Evolutionary conservation across 2,797 vertebrate genomes (phyloP).

Genomic region (Typhlichthys subterraneus): DNA sequence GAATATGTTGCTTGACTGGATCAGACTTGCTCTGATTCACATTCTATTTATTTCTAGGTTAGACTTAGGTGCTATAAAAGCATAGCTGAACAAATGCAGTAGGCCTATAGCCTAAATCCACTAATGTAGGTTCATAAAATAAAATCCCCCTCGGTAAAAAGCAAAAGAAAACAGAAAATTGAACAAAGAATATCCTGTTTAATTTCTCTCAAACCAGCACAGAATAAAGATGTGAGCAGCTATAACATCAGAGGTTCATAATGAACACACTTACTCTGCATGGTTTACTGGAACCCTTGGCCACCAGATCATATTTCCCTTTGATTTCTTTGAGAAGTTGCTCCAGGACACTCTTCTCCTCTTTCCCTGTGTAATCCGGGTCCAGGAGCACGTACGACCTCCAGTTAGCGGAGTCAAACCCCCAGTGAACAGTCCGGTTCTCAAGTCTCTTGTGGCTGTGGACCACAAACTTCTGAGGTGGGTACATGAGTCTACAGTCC

Average conservation of each 20-base stretch:
- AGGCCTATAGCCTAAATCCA: too few species aligned
- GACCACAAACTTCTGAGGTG: conserved; percentile 94
- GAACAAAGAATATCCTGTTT: too few species aligned
- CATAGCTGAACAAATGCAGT: too few species aligned
- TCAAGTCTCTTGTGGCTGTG: conserved; percentile 94
- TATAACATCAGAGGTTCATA: too few species aligned
- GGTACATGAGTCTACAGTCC: conserved; percentile 96
- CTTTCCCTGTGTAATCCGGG: conserved; percentile 89
- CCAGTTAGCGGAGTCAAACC: conserved; percentile 97
- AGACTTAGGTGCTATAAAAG: too few species aligned
- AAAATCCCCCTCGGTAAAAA: too few species aligned
- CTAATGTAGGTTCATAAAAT: too few species aligned
- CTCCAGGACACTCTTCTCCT: conserved; percentile 87
- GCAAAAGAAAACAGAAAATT: too few species aligned
- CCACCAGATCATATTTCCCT: conserved; percentile 85
- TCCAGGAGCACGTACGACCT: conserved; percentile 93
- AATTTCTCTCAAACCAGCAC: too few species aligned
- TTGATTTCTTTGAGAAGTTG: conserved; percentile 91
- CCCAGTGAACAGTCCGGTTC: conserved; percentile 98
- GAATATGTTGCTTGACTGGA: neutral
- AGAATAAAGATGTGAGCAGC: too few species aligned
- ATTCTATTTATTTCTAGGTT: too few species aligned
- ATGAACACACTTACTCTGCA: conserved; percentile 74
- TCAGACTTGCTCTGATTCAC: too few species aligned
- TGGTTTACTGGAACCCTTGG: conserved; percentile 72